Base-by-base conservation (phyloP, 2,797 vertebrate genomes). In the Hydrolagus colliei region DNA sequence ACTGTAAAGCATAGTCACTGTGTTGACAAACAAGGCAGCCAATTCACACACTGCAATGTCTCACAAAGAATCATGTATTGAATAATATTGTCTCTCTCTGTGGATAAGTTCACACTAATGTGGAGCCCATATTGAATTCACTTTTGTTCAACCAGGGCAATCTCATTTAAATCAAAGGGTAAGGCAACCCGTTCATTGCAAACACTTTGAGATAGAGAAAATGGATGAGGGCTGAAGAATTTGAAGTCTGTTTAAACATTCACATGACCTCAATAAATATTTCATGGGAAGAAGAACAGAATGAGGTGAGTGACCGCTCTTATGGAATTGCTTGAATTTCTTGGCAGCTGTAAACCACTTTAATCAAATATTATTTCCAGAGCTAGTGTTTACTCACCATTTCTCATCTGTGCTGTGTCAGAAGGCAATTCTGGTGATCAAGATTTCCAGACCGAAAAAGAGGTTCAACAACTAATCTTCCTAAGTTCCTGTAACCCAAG, bases 341-440 rank as follows among this genome's bases (percentile, higher is more conserved):
- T 84, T 84, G 79, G 79, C 79, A 71, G 79, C 65, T 71, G 41
- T 35, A 63, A 22, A 82, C 78, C 35, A 68, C 65, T 84, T 84
- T 68, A 84, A 84, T 84, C 79, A 84, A 84, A 84, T 82, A 84
- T 52, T 52, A 52, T 84, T 84, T 84, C 79, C 79, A 35, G 22
- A 68, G 32, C 79, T 71, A 41, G 79, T 68, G 65, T 84, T 84
- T 84, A 65, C n/a, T 84, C 79, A 41, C 71, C 65, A 41, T 84
- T 84, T 84, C 41, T 84, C 79, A 84, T 41, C 79, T 18, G 27
- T 27, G 65, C 52, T 12, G 52, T 77, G 75, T 20, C 75, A 77
- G 61, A 8, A 77, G 75, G 41, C 32, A 52, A 41, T 41, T 82
- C 61, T 1, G 16, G 61, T 67, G 22, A 62, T 22, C n/a, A 71